Conservation (phyloP, 2,113 vertebrate species). For the Lasiurus cinereus region DNA sequence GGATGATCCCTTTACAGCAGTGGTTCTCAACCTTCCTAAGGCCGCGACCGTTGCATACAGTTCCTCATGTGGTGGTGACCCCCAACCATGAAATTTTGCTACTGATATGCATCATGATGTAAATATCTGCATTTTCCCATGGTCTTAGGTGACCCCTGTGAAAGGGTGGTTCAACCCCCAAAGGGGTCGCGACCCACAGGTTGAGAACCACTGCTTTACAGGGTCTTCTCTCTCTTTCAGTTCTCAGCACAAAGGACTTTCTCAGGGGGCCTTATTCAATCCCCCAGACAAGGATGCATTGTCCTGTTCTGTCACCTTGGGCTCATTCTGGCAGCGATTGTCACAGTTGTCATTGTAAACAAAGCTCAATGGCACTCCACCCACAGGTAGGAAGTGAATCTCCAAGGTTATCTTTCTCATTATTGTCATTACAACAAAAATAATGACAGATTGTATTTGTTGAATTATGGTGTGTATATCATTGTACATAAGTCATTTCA, state of each 20-base stretch:
- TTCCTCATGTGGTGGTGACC: too few species aligned
- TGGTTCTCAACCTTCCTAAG: too few species aligned
- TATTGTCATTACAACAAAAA: background rate
- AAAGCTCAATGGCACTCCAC: too few species aligned
- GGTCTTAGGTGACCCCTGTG: too few species aligned
- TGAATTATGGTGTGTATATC: accelerated
- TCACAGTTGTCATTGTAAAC: background rate
- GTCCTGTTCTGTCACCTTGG: background rate
- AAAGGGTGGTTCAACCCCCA: too few species aligned
- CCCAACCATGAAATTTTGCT: too few species aligned
- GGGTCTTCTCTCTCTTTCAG: background rate
- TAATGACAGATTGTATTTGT: background rate
- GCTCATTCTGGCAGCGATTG: background rate
- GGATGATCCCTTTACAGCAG: background rate
- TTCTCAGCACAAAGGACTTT: background rate
- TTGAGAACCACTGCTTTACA: too few species aligned
- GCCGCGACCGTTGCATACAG: too few species aligned
- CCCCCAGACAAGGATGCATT: too few species aligned
- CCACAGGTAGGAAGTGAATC: background rate
- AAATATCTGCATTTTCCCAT: too few species aligned
- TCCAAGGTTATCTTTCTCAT: accelerated
- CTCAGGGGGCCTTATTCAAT: background rate
- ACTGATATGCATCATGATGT: too few species aligned
- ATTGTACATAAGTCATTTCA: background rate
- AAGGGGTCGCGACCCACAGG: too few species aligned